A percentile compares a stretch with the other conserved stretches of the same genome.
Evolutionary conservation across 2,888 invertebrate species (phyloP).

Genomic region (Aleiodes testaceus): DNA sequence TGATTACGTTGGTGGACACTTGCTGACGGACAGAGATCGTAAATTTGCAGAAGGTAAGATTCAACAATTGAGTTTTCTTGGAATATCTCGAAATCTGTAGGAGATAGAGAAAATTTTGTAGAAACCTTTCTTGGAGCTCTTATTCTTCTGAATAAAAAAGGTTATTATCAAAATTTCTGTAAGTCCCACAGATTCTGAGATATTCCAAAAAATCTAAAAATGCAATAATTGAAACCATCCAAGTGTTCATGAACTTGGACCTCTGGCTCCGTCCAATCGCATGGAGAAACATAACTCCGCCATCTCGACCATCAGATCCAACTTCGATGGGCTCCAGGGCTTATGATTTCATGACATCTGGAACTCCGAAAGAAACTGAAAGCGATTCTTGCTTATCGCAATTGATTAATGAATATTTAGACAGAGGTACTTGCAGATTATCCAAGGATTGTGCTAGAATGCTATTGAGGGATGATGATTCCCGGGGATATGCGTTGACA

Average conservation of each 20-base stretch:
- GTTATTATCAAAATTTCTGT: too few relatives aligned
- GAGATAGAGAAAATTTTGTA: background rate
- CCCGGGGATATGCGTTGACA: conserved; percentile 69
- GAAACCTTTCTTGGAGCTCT: background rate
- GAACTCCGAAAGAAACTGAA: conserved; percentile 59
- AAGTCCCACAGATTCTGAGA: too few relatives aligned
- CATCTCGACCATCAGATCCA: conserved; percentile 6
- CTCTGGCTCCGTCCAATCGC: conserved; percentile 59
- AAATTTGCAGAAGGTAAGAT: conserved; percentile 40
- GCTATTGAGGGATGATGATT: conserved; percentile 55
- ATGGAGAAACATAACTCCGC: conserved; percentile 51
- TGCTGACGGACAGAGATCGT: conserved; percentile 23
- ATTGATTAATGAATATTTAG: conserved; percentile 46
- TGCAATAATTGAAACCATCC: conserved; percentile 41
- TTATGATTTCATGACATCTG: conserved; percentile 52
- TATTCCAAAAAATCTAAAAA: too few relatives aligned
- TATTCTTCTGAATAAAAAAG: too few relatives aligned
- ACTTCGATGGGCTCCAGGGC: conserved; percentile 39
- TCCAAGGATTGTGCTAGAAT: conserved; percentile 56
- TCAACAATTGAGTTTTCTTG: too few relatives aligned
- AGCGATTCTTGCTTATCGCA: conserved; percentile 59
- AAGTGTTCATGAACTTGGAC: conserved; percentile 53
- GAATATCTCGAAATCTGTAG: background rate
- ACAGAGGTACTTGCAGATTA: conserved; percentile 48
- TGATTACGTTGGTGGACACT: conserved; percentile 36